Evolutionary conservation across 2,888 invertebrate species (phyloP), one percentile per base, ranked within the genome.

Genomic region (Ectemnius cavifrons): DNA sequence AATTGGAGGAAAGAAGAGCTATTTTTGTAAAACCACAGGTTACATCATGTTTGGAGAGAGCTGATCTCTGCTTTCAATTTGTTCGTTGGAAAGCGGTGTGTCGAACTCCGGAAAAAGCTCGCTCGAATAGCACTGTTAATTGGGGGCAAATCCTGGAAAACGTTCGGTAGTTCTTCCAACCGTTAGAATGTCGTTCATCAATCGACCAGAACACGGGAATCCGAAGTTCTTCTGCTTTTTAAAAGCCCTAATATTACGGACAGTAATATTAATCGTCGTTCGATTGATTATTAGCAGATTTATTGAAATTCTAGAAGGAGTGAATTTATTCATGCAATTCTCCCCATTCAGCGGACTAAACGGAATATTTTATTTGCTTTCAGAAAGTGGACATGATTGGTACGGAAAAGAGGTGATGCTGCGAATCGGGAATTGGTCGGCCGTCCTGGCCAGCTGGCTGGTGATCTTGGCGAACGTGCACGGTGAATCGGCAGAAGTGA

Each of bases 371-470:
- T 6, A 4, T 76, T 49, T 75, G 57, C 60, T 86, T 81, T 4
- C 85, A 88, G 88, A 72, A 81, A 66, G 78, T 60, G 81, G 84
- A 79, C 60, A 88, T 88, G 88, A 81, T 78, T 76, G 76, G 66
- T 63, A 70, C 69, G 72, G 76, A 73, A 59, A 72, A 77, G 74
- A 86, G 88, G 87, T 87, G 86, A 89, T 89, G 89, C 80, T 81
- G 83, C 85, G 81, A 79, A 80, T 84, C 78, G 79, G 76, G 75
- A 77, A 83, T 80, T 81, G 84, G 82, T 72, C 78, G 89, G 89
- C 88, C 89, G 77, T 87, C n/a, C 77, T 82, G 89, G 86, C 87
- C 87, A 77, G 83, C 69, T 86, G 85, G 83, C 37, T 37, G 37
- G 81, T 81, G 72, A 73, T 75, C 63, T 63, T 82, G 57, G 60